A percentile compares a stretch with the other conserved stretches of the same genome.
phyloP scores from a whole-genome alignment of 2,888 invertebrate species.

The Thalpophila matura region DNA sequence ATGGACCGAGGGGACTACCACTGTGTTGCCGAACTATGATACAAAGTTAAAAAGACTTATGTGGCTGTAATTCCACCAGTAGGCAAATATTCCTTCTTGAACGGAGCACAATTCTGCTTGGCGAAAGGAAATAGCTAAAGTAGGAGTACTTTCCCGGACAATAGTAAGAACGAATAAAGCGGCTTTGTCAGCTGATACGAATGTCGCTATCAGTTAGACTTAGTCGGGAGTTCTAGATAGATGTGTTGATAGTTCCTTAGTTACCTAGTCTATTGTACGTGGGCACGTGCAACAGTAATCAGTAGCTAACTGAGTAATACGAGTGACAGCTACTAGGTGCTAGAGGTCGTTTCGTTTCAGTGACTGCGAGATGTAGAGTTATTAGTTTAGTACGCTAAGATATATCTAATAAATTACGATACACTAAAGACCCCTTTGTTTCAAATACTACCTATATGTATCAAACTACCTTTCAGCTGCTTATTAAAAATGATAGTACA shows the following conservation, averaged over 20 bases:
- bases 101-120: too few species aligned
- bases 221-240: background rate
- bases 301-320: slow-evolving; percentile 9
- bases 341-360: slow-evolving; percentile 5
- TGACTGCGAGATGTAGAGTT: background rate
- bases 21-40: slow-evolving; percentile 9
- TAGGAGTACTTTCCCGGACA: too few species aligned
- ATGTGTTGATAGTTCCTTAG: background rate
- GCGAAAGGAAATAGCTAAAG: too few species aligned
- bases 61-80: background rate
- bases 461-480: too few species aligned
- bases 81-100: too few species aligned
- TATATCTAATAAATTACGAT: background rate
- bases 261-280: background rate
- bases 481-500: too few species aligned
- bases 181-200: too few species aligned
- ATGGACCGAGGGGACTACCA: background rate
- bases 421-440: too few species aligned
- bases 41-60: background rate
- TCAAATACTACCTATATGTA: too few species aligned
- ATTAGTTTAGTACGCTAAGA: background rate
- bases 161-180: too few species aligned
- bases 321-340: background rate
- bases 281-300: background rate
- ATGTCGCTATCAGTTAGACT: too few species aligned